Base-by-base conservation (phyloP, 2,797 vertebrate species). In the Tenualosa thibaudeaui region DNA sequence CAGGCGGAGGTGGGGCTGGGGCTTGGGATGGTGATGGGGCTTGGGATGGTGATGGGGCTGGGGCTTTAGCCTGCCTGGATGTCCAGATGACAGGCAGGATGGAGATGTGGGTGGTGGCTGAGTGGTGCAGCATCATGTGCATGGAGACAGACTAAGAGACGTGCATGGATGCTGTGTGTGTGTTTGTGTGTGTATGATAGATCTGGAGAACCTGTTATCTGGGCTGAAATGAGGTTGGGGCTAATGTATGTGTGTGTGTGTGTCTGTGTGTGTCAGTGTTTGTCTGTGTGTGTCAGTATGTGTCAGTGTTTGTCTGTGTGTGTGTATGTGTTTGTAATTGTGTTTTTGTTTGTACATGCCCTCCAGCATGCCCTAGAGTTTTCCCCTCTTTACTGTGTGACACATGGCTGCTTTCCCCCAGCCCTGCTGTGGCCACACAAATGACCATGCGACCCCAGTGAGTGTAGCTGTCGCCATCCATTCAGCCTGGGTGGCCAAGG, bases 181-280 rank as follows among this genome's bases (percentile, higher is more conserved):
- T 10, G 24, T 26, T 2, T 12, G 24, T 26, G 10, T 65, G n/a
- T 31, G 60, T 31, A 24, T 31, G 62, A 13, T 19, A 58, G 56
- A 19, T 58, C 19, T n/a, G 56, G 53, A 19, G 53, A 56, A 56
- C 81, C 83, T 84, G 85, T 82, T 89, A 86, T 86, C 87, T 62
- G 78, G 26, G 78, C 84, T 6, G 56, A 58, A 58, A 58, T 58
- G 3, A 58, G 56, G 56, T 58, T 58, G 19, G 6, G 56, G 56
- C 17, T 58, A 58, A 22, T 5, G 56, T 19, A 2, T 19, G 62
- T 31, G 62, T 1, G 58, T 24, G 22, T 5, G n/a, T n/a, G n/a
- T 62, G 6, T 62, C 0, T n/a, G 22, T 24, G 22, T 60, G 3
- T 60, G 19, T 60, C 2, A n/a, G 22, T 60, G 22, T n/a, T 1